These are phyloP conservation scores for Python bivittatus DNA, from an alignment of 2,113 vertebrate species.

Conservation along the genomic window DNA sequence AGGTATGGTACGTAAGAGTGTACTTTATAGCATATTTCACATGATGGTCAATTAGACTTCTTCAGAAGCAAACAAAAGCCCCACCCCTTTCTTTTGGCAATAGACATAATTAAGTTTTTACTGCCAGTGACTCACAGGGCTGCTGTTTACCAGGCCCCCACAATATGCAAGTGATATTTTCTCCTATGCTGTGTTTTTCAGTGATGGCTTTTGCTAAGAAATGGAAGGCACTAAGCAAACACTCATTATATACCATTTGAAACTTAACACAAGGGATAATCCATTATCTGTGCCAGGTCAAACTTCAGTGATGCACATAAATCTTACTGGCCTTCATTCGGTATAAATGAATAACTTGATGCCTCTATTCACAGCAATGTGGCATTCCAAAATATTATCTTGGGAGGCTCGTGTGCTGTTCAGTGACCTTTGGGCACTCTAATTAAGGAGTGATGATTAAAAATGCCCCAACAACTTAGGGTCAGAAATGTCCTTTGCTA, in stretches of 20 bases:
- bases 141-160: not conserved
- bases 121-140: not conserved
- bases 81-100: not conserved
- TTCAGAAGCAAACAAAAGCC: not conserved
- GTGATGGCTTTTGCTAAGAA: constrained; percentile 33
- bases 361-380: constrained; percentile 54
- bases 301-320: constrained; percentile 32
- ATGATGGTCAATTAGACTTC: not conserved
- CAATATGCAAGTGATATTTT: not conserved
- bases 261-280: not conserved
- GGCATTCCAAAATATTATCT: constrained; percentile 46
- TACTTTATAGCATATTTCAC: not conserved
- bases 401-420: constrained; percentile 48
- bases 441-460: constrained; percentile 49
- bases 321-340: not conserved
- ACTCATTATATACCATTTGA: constrained; percentile 1
- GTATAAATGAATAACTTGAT: constrained; percentile 36
- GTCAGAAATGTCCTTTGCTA: constrained; percentile 34
- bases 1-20: not conserved
- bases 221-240: constrained; percentile 19
- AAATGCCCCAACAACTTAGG: constrained; percentile 23
- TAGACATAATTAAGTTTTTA: not conserved
- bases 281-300: constrained; percentile 35
- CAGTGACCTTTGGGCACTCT: constrained; percentile 67
- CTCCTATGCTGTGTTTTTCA: not conserved